phyloP scores from a whole-genome alignment of 2,797 vertebrate species.

The Anolis apletophallus region DNA sequence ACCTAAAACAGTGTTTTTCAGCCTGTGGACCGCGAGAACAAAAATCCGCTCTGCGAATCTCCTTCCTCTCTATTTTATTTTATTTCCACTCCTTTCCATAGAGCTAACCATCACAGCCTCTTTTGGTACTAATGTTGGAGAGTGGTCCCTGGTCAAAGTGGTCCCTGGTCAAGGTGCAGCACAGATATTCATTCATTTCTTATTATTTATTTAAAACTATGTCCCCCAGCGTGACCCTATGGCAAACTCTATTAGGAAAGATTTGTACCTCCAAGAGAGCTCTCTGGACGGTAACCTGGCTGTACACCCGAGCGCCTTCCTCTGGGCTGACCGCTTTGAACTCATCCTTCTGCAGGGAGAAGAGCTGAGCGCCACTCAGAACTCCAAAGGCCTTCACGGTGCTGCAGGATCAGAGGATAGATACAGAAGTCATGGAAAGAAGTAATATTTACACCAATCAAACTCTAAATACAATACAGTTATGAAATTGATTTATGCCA shows the following conservation, averaged over 20 bases:
- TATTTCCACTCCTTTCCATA: too few species aligned
- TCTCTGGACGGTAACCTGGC: constrained; percentile 88
- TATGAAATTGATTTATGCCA: not conserved
- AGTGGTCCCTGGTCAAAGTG: too few species aligned
- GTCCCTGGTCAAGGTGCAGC: too few species aligned
- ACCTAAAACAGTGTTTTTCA: too few species aligned
- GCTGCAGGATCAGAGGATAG: constrained; percentile 65
- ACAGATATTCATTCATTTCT: too few species aligned
- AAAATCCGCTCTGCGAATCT: too few species aligned
- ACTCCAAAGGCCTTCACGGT: constrained; percentile 84
- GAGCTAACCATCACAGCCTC: too few species aligned
- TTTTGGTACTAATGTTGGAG: too few species aligned
- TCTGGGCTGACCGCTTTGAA: constrained; percentile 83
- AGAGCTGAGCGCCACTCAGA: constrained; percentile 79
- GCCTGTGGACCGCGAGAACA: too few species aligned
- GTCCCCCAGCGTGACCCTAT: too few species aligned
- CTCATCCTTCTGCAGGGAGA: constrained; percentile 78
- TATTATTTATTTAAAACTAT: too few species aligned
- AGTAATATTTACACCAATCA: not conserved
- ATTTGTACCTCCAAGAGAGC: constrained; percentile 84
- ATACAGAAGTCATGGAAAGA: not conserved
- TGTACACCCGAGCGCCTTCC: constrained; percentile 87
- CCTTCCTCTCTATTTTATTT: too few species aligned
- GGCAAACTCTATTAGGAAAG: not conserved
- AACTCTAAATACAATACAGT: not conserved